Percentiles rank a stretch among this genome's conserved stretches.
These are phyloP conservation scores for Phania funesta DNA, from an alignment of 2,888 invertebrate genomes.

Conservation along the genomic window DNA sequence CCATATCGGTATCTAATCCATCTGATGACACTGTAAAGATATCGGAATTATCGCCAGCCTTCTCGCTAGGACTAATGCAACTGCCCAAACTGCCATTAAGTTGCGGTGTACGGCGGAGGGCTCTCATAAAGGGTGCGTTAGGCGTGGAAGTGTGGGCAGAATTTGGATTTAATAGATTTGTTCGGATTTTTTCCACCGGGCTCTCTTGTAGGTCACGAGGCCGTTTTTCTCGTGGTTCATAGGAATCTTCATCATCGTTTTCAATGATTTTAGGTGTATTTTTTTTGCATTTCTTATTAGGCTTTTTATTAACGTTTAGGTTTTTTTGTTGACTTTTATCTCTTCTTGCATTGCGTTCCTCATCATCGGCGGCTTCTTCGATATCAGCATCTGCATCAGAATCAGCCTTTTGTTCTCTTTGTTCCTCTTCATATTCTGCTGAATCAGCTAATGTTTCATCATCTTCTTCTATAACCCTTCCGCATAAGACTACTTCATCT, in stretches of 20 bases:
- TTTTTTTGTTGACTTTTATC: conserved; percentile 67
- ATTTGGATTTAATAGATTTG: conserved; percentile 49
- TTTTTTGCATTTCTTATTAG: conserved; percentile 55
- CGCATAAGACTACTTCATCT: not conserved
- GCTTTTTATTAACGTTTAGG: conserved; percentile 23
- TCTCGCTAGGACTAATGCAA: conserved; percentile 79
- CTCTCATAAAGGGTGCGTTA: conserved; percentile 66
- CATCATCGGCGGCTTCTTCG: conserved; percentile 61
- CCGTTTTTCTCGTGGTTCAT: conserved; percentile 65
- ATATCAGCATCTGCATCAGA: conserved; percentile 61
- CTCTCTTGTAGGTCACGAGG: conserved; percentile 50
- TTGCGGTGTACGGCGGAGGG: conserved; percentile 71
- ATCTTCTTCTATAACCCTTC: conserved; percentile 66
- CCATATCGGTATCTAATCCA: conserved; percentile 79
- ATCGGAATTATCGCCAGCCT: conserved; percentile 79
- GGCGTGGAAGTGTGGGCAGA: conserved; percentile 73
- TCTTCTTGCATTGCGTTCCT: conserved; percentile 56
- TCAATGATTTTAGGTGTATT: conserved; percentile 57
- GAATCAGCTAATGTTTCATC: conserved; percentile 74
- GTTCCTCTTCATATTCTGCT: conserved; percentile 50
- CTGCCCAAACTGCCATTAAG: conserved; percentile 77
- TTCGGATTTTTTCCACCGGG: conserved; percentile 68
- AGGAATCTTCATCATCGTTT: conserved; percentile 72
- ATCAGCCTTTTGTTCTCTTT: conserved; percentile 47
- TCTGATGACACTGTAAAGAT: conserved; percentile 80